phyloP scores from a whole-genome alignment of 2,888 invertebrate genomes.

The Caenorhabditis sinica region DNA sequence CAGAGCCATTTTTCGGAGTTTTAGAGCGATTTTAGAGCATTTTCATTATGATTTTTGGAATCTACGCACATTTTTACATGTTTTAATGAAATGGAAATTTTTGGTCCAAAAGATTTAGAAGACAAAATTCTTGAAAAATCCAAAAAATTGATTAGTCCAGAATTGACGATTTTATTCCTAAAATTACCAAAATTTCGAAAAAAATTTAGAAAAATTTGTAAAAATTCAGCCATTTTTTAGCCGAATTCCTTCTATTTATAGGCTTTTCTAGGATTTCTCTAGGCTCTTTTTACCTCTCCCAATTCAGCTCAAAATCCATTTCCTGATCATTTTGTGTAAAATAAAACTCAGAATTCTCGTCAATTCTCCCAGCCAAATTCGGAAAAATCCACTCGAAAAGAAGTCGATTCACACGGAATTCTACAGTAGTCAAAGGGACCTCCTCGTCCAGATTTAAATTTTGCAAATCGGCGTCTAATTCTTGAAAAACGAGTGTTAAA shows the following conservation, averaged over 20 bases:
- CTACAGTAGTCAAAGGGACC: background rate
- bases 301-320: background rate
- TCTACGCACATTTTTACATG: too few species aligned
- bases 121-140: too few species aligned
- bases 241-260: too few species aligned
- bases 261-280: too few species aligned
- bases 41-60: too few species aligned
- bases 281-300: background rate
- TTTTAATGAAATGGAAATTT: too few species aligned
- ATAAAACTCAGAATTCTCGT: background rate
- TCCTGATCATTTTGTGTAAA: background rate
- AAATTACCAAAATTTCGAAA: background rate
- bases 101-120: too few species aligned
- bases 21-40: too few species aligned
- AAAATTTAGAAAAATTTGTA: too few species aligned
- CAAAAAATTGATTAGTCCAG: too few species aligned
- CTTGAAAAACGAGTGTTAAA: background rate
- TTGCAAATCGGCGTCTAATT: background rate
- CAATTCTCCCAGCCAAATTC: background rate
- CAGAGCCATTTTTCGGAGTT: too few species aligned
- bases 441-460: background rate
- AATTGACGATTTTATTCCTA: background rate
- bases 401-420: background rate
- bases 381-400: slow-evolving; percentile 37
- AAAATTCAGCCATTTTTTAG: background rate